These are phyloP conservation scores for Troilus luridus DNA, from an alignment of 2,888 invertebrate species.

Conservation along the genomic window DNA sequence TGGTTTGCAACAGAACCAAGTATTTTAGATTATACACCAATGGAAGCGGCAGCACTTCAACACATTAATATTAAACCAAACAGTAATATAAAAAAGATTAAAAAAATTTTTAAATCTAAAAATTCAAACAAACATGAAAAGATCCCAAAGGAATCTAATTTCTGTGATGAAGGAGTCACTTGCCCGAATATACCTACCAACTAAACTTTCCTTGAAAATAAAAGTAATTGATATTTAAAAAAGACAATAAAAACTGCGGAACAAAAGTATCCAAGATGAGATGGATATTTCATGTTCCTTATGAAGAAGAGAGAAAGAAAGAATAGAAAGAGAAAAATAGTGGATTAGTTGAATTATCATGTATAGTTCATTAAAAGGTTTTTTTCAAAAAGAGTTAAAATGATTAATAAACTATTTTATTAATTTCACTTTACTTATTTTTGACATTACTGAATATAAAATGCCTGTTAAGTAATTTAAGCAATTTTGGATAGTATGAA, in stretches of 20 bases:
- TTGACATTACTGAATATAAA: background rate
- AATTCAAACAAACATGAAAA: background rate
- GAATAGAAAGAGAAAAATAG: background rate
- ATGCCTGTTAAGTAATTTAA: background rate
- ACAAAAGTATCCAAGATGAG: background rate
- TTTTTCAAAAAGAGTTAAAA: background rate
- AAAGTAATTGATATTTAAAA: background rate
- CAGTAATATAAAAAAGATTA: background rate
- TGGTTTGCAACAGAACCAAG: slow-evolving; percentile 72
- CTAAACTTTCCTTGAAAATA: background rate
- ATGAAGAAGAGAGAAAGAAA: background rate
- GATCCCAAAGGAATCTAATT: background rate
- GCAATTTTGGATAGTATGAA: background rate
- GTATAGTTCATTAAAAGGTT: background rate
- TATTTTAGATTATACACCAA: slow-evolving; percentile 36
- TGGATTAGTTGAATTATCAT: background rate
- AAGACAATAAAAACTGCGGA: background rate
- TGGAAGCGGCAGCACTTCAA: slow-evolving; percentile 56
- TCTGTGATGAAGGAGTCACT: background rate
- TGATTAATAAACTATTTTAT: slow-evolving; percentile 1
- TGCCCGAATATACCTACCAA: background rate
- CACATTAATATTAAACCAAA: background rate
- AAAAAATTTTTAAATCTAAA: background rate
- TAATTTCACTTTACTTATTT: background rate
- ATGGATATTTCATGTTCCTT: background rate